A percentile compares a stretch with the other conserved stretches of the same genome.
Conservation (phyloP, 1,140 invertebrate species). For the Cherax quadricarinatus region DNA sequence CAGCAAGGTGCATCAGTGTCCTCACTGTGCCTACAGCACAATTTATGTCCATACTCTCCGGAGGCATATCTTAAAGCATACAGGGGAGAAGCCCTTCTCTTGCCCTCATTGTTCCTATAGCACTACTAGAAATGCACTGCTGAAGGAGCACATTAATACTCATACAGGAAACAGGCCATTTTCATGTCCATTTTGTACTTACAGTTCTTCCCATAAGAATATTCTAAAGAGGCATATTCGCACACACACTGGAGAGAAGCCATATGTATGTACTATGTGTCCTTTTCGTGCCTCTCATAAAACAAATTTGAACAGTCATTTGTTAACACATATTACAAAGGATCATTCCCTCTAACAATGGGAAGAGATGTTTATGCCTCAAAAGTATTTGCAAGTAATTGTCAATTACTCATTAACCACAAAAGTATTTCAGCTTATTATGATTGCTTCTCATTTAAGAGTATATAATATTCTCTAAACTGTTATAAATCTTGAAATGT, state of each 20-base stretch:
- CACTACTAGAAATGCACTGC: slow-evolving; percentile 44
- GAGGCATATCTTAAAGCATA: slow-evolving; percentile 44
- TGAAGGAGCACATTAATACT: slow-evolving; percentile 54
- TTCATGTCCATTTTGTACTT: slow-evolving; percentile 33
- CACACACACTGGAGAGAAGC: slow-evolving; percentile 49
- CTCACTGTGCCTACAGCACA: slow-evolving; percentile 52
- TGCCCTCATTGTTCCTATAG: slow-evolving; percentile 45
- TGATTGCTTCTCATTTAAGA: neutral
- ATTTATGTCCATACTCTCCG: slow-evolving; percentile 41
- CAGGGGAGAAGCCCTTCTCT: slow-evolving; percentile 50
- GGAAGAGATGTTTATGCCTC: neutral
- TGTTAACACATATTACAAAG: slow-evolving; percentile 24
- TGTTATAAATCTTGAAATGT: neutral
- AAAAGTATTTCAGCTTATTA: neutral
- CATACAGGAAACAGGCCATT: slow-evolving; percentile 45
- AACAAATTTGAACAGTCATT: slow-evolving; percentile 45
- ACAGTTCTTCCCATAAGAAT: slow-evolving; percentile 53
- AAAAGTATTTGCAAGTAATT: neutral
- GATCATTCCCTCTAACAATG: neutral
- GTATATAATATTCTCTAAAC: neutral
- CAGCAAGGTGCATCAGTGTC: slow-evolving; percentile 53
- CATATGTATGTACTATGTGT: slow-evolving; percentile 46
- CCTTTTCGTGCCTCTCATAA: slow-evolving; percentile 38
- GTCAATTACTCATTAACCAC: neutral
- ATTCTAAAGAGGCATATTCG: slow-evolving; percentile 52